Base-by-base conservation (phyloP, 2,113 vertebrate species). In the Formicarius rufipectus region DNA sequence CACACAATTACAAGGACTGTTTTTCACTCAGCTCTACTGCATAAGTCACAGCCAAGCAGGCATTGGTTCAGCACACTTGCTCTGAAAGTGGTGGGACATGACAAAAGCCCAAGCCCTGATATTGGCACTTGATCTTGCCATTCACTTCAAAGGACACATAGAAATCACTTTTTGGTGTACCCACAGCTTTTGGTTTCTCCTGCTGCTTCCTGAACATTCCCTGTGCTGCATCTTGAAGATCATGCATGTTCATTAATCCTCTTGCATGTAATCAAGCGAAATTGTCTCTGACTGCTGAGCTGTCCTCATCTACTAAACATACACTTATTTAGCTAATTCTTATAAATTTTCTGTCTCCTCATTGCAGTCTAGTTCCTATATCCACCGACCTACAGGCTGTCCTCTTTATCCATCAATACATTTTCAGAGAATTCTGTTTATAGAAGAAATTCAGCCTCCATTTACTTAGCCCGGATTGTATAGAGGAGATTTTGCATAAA, bases 351-450 rank as follows among this genome's bases (percentile, higher is more conserved):
- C 52, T 87, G 14, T 37, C 22, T 4, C 62, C 14, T 10, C 3
- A 18, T 31, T 94, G 56, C 44, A 89, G n/a, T 31, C 62, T 92
- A 89, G 27, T 77, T 62, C 55, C 49, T 94, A 78, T 39, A 5
- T 35, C 39, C 31, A 91, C 72, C 27, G 9, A 50, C n/a, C 87
- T 91, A 58, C 7, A 12, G 16, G 14, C 76, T 84, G 79, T 94
- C 80, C 92, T 87, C 76, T 90, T 94, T 89, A 96, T 44, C 72
- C 31, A 53, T 67, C 92, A 82, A 95, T 90, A 88, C 83, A 75
- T 94, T 89, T 97, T 85, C 68, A 96, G 87, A 82, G 7, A 66
- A 58, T 82, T 52, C 55, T 89, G 73, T 78, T 97, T 93, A 90
- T 49, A 82, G 91, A 97, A 95, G 81, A 96, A 77, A 84, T 56